These are phyloP conservation scores for Zootoca vivipara DNA, from an alignment of 2,113 vertebrate species.

Conservation along the genomic window DNA sequence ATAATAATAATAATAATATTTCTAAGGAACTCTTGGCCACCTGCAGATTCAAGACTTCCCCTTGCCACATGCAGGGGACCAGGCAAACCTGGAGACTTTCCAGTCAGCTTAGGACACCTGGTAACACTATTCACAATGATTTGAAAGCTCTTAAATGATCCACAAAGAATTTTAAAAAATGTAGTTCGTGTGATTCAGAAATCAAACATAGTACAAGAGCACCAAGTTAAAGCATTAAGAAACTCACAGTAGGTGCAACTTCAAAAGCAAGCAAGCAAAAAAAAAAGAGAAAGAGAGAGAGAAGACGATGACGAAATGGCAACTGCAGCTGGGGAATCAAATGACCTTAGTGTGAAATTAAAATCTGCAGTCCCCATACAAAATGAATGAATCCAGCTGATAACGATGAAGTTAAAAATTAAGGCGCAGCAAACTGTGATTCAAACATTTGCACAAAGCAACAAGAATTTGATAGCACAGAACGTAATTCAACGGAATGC, in stretches of 20 bases:
- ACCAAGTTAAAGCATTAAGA: neutral
- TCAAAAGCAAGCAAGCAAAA: neutral
- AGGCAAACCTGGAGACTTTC: no score
- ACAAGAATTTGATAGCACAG: neutral
- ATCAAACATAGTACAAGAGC: neutral
- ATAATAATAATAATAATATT: no score
- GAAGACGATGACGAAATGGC: neutral
- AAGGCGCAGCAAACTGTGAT: constrained; percentile 8
- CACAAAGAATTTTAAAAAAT: neutral
- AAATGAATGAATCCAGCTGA: constrained; percentile 11
- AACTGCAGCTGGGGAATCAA: neutral
- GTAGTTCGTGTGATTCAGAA: neutral
- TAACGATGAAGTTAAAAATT: neutral
- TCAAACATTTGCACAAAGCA: neutral
- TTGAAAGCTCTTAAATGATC: neutral
- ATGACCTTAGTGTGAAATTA: neutral
- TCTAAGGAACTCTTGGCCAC: no score
- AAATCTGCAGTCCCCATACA: neutral
- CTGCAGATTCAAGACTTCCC: no score
- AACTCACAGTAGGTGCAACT: neutral
- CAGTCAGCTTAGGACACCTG: neutral
- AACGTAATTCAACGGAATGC: neutral
- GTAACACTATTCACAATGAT: neutral
- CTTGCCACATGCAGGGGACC: no score
- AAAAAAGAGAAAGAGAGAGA: no score